Evolutionary conservation across 2,888 invertebrate genomes (phyloP), one percentile per base, ranked within the genome.

Genomic region (Rapana venosa): DNA sequence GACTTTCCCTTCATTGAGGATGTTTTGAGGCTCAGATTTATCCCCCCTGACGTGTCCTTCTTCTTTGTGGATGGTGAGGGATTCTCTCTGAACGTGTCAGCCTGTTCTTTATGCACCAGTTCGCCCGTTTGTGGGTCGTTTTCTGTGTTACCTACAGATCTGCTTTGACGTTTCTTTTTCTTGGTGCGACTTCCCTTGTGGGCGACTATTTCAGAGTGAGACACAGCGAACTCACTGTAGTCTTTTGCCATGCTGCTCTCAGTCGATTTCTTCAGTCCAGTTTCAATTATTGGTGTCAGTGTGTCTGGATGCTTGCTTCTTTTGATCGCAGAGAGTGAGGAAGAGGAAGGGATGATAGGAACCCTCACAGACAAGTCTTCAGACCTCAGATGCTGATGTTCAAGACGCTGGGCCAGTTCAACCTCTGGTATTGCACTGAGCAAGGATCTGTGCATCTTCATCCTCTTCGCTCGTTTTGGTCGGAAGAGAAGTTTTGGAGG

Each of bases 391-490:
- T 47, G 26, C 47, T 20, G 32, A 11, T 13, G 22, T 66, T 61
- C 56, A 6, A 2, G 56, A 13, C 74, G 35, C 35, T 87, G 70
- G 15, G 30, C n/a, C 70, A 13, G 88, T 26, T 89, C 90, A 70
- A 88, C 90, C 81, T 90, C 90, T 17, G 88, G 90, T 8, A 90
- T 90, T 35, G 79, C 88, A 26, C 88, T 74, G 61, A 90, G 90
- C 1, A 58, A 30, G 0, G 90, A 88, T 32, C 87, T 15, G 77
- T 87, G 90, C 20, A 90, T 56, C 58, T 47, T 79, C 90, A 90
- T 90, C 26, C 90, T 79, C 20, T 90, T 90, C 5, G 90, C 90
- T 22, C 90, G 88, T n/a, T 86, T 90, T 15, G 90, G 90, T 22
- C 90, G 86, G 56, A 47, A 32, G 47, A 17, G 47, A 15, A 88